Conservation (phyloP, 2,113 vertebrate species). For the Neotoma lepida region DNA sequence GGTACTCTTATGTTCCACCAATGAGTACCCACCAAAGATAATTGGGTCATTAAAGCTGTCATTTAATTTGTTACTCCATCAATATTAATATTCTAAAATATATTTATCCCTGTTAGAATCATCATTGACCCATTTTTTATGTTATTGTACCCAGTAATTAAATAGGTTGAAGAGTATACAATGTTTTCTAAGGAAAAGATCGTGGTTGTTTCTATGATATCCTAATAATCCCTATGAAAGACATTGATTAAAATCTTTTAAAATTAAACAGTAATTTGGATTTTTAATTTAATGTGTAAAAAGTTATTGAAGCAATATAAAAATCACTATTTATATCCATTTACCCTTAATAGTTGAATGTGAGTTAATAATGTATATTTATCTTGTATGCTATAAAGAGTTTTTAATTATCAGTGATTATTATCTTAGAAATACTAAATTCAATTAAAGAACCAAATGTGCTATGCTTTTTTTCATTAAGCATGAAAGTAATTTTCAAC, state of each 20-base stretch:
- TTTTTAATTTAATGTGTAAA: conserved; percentile 61
- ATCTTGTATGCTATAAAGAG: conserved; percentile 46
- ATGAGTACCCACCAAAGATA: background rate
- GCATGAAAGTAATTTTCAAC: conserved; percentile 48
- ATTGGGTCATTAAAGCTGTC: background rate
- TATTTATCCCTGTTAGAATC: background rate
- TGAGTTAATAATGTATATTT: conserved; percentile 65
- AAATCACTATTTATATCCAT: conserved; percentile 57
- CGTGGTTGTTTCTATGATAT: background rate
- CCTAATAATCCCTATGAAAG: conserved; percentile 52
- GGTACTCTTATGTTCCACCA: background rate
- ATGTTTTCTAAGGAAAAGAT: conserved; percentile 37
- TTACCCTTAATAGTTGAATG: conserved; percentile 42
- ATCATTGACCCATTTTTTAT: background rate
- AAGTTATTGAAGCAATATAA: conserved; percentile 65
- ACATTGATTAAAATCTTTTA: conserved; percentile 45
- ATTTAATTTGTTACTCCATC: background rate
- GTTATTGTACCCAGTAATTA: conserved; percentile 6
- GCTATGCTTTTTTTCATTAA: conserved; percentile 41
- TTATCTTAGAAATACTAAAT: conserved; percentile 52
- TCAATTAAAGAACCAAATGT: conserved; percentile 63
- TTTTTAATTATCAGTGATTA: conserved; percentile 67
- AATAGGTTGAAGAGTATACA: conserved; percentile 32
- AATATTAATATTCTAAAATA: conserved; percentile 1
- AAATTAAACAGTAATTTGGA: conserved; percentile 40